A percentile compares a stretch with the other conserved stretches of the same genome.
Conservation (phyloP, 2,113 vertebrate genomes). For the Anhinga anhinga region DNA sequence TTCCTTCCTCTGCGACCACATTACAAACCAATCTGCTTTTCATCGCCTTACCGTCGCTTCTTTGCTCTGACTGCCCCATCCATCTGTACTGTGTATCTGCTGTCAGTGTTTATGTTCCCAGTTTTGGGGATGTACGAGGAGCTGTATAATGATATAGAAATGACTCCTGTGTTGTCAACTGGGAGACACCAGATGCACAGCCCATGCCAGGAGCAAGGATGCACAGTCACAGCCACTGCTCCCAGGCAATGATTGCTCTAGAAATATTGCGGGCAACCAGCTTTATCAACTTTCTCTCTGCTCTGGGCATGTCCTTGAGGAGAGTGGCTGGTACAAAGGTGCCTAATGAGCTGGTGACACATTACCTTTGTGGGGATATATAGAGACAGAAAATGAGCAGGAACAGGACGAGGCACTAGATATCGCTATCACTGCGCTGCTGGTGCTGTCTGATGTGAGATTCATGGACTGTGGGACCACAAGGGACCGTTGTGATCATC, state of each 20-base stretch:
- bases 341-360: background rate
- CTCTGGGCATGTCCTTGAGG: background rate
- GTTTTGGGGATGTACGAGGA: background rate
- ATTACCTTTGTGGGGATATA: background rate
- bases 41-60: background rate
- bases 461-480: background rate
- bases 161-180: background rate
- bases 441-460: background rate
- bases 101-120: background rate
- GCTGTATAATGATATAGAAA: background rate
- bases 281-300: background rate
- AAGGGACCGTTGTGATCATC: background rate
- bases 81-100: fast-evolving
- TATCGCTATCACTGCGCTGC: background rate
- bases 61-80: background rate
- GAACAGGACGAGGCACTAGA: background rate
- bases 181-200: background rate
- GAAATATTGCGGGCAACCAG: background rate
- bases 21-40: background rate
- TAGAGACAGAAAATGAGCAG: background rate
- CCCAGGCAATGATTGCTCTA: background rate
- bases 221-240: background rate
- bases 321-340: background rate
- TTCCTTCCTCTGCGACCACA: background rate
- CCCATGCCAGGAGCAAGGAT: background rate